These are phyloP conservation scores for Apamea monoglypha DNA, from an alignment of 2,888 invertebrate species.

Conservation along the genomic window DNA sequence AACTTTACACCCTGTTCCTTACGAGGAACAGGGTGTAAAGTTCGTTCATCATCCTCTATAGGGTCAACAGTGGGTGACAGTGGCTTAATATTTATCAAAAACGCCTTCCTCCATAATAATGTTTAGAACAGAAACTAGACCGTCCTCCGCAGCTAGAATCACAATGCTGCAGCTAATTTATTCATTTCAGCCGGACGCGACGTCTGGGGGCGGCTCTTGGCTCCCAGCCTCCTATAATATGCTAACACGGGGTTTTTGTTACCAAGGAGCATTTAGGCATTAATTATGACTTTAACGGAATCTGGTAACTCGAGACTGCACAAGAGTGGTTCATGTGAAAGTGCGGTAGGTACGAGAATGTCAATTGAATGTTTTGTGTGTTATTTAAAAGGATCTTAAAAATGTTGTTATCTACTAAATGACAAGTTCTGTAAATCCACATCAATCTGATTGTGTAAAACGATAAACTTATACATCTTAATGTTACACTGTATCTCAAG, in stretches of 20 bases:
- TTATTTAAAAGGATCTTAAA: neutral
- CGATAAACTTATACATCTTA: neutral
- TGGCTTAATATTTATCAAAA: neutral
- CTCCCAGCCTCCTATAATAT: constrained; percentile 40
- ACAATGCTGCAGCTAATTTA: constrained; percentile 51
- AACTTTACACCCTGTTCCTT: too few relatives aligned
- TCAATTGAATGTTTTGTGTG: neutral
- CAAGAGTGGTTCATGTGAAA: neutral
- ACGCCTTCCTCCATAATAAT: neutral
- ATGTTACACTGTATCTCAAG: constrained; percentile 28
- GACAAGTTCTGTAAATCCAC: neutral
- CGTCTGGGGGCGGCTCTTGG: constrained; percentile 24
- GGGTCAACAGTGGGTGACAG: neutral
- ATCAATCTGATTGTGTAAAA: neutral
- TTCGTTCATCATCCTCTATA: too few relatives aligned
- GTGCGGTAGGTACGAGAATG: neutral
- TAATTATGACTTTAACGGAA: constrained; percentile 6
- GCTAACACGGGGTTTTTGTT: constrained; percentile 33
- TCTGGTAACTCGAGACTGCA: neutral
- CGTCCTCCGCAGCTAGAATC: constrained; percentile 12
- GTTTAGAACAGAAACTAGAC: constrained; percentile 7
- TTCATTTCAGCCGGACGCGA: constrained; percentile 37
- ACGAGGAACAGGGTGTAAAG: too few relatives aligned
- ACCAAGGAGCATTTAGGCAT: neutral
- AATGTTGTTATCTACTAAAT: neutral